phyloP scores from a whole-genome alignment of 1,140 invertebrate genomes.

The Drosophila mayri region DNA sequence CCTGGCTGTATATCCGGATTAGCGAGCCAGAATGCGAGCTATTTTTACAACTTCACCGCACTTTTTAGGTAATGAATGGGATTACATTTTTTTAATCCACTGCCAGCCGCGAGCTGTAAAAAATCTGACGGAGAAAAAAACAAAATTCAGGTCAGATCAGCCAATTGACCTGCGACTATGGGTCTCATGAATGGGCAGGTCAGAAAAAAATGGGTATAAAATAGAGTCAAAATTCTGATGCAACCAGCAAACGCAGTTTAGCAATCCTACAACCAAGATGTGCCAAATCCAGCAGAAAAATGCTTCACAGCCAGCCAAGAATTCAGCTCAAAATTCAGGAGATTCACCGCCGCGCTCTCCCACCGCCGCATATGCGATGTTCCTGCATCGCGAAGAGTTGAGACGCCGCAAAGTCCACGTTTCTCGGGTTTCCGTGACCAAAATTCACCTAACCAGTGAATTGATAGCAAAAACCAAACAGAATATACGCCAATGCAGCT shows the following conservation, averaged over 20 bases:
- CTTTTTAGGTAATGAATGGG: conserved; percentile 82
- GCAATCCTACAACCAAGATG: conserved; percentile 48
- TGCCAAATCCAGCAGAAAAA: conserved; percentile 36
- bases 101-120: conserved; percentile 32
- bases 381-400: conserved; percentile 67
- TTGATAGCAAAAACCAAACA: conserved; percentile 62
- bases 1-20: conserved; percentile 68
- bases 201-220: conserved; percentile 56
- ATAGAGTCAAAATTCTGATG: not conserved
- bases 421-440: conserved; percentile 48
- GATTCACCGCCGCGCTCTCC: conserved; percentile 25
- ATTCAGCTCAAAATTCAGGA: conserved; percentile 1
- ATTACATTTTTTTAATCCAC: conserved; percentile 75
- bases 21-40: conserved; percentile 27
- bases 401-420: conserved; percentile 45
- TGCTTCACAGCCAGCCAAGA: conserved; percentile 6
- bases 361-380: conserved; percentile 62
- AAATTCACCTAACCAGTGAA: conserved; percentile 68
- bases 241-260: conserved; percentile 51
- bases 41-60: conserved; percentile 56
- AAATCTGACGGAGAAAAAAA: conserved; percentile 53
- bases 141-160: conserved; percentile 21
- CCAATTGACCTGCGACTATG: conserved; percentile 40
- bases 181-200: conserved; percentile 74
- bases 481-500: conserved; percentile 60